Evolutionary conservation across 2,797 vertebrate species (phyloP), one percentile per base, ranked within the genome.

Genomic region (Pelochelys cantorii): DNA sequence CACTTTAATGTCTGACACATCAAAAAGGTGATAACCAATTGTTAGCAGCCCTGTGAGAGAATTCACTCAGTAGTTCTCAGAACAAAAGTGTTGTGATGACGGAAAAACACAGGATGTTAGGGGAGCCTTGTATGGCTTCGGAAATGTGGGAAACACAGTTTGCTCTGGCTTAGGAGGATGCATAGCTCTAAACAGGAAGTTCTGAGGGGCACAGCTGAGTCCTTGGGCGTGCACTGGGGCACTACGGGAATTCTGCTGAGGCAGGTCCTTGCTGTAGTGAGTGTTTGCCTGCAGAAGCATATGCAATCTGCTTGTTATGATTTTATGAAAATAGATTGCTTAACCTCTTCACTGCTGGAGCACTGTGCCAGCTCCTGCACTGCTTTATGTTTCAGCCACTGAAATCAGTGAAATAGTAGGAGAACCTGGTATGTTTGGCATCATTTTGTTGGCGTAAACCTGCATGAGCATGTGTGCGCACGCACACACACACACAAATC

Each of bases 151-250:
- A 98, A 98, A 95, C 88, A 84, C 93, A 91, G 57, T 4, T 31
- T 15, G 2, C 90, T 91, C 92, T 94, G 92, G 82, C 96, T 97
- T 97, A 2, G 0, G 94, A 97, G 97, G 96, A 97, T 96, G 90
- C 92, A 14, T 2, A 11, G 74, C 71, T 89, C 95, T 98, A 98
- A 98, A 98, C 98, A 98, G 98, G 98, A 98, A 98, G 94, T 93
- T 81, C 81, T 90, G 82, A 84, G 93, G 87, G 95, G 94, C 95
- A 93, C 75, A 86, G 93, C 88, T 88, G 88, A 95, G 86, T 93
- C 93, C 81, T 93, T 78, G 80, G 84, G 54, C 71, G 88, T 62
- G 3, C 0, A 59, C 37, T 0, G 4, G 62, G 87, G 77, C 5
- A 12, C 11, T 2, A 7, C 8, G 15, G 93, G 75, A 88, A 93